These are phyloP conservation scores for Mamestra configurata DNA, from an alignment of 1,140 invertebrate genomes.

Conservation along the genomic window DNA sequence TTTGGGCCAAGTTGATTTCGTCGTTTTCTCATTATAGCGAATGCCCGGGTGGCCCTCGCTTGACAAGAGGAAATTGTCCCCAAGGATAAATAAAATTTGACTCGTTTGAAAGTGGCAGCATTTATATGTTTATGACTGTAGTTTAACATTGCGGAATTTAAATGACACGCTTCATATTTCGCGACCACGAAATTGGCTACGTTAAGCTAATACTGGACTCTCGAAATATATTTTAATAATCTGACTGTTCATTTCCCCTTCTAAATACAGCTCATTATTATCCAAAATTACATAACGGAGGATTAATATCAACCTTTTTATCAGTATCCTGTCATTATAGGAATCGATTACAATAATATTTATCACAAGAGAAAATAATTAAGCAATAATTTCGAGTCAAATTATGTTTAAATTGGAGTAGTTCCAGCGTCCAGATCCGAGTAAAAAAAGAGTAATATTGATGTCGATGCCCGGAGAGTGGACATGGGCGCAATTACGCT, in stretches of 20 bases:
- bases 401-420: conserved; percentile 52
- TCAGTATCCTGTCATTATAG: conserved; percentile 10
- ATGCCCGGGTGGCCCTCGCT: conserved; percentile 83
- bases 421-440: conserved; percentile 51
- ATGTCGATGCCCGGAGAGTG: conserved; percentile 47
- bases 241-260: background rate
- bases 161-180: conserved; percentile 12
- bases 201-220: background rate
- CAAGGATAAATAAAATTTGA: conserved; percentile 85
- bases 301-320: conserved; percentile 15
- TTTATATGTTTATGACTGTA: conserved; percentile 79
- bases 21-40: conserved; percentile 83
- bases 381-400: conserved; percentile 51
- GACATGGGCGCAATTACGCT: conserved; percentile 62
- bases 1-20: conserved; percentile 81
- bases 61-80: conserved; percentile 85
- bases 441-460: conserved; percentile 53
- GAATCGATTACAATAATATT: conserved; percentile 45
- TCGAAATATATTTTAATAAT: background rate
- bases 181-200: conserved; percentile 3
- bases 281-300: background rate
- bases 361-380: conserved; percentile 45
- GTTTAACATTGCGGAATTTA: conserved; percentile 58
- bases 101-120: conserved; percentile 76
- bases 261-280: background rate